Evolutionary conservation across 2,113 vertebrate species (phyloP).

Genomic region (Chrysemys picta): DNA sequence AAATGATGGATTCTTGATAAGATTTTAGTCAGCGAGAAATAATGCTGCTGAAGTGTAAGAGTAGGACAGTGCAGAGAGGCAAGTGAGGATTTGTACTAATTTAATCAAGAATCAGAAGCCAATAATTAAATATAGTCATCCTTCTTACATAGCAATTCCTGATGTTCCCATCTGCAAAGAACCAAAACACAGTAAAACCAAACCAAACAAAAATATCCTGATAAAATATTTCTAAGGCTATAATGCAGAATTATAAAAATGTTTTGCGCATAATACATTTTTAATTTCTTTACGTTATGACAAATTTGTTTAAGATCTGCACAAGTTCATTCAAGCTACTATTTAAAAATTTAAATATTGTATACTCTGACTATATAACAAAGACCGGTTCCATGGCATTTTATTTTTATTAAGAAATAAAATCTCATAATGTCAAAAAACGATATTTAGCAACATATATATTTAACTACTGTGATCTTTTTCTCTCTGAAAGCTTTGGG

Average conservation of each 20-base stretch:
- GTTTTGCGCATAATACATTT: conserved; percentile 50
- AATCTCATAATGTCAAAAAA: background rate
- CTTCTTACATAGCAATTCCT: conserved; percentile 31
- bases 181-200: background rate
- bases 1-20: conserved; percentile 63
- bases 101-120: conserved; percentile 24
- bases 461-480: background rate
- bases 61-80: conserved; percentile 39
- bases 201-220: background rate
- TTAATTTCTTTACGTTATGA: conserved; percentile 57
- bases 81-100: background rate
- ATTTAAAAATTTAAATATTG: conserved; percentile 55
- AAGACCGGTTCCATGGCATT: background rate
- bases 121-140: background rate
- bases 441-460: conserved; percentile 2
- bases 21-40: conserved; percentile 48
- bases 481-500: background rate
- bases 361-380: background rate
- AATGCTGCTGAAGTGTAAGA: conserved; percentile 46
- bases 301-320: conserved; percentile 58
- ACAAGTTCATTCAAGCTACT: conserved; percentile 32
- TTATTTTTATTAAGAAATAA: background rate
- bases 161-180: conserved; percentile 7
- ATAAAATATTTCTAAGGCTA: conserved; percentile 57
- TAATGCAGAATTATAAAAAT: conserved; percentile 59